Evolutionary conservation across 2,888 invertebrate species (phyloP).

Genomic region (Phalera bucephala): DNA sequence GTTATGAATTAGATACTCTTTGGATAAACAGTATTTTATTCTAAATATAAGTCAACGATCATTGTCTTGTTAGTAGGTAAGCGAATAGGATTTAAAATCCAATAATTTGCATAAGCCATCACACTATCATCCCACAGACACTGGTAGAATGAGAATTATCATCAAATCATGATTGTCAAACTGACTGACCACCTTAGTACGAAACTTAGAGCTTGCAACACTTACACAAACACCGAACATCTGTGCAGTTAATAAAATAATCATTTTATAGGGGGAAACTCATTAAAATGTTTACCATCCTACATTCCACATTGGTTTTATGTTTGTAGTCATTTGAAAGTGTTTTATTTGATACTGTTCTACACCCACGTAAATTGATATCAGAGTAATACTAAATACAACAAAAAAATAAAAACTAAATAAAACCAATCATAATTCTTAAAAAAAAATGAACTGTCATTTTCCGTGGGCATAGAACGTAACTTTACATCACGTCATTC

Average conservation of each 20-base stretch:
- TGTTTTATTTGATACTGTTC: slow-evolving; percentile 34
- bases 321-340: slow-evolving; percentile 34
- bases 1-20: slow-evolving; percentile 58
- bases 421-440: too few relatives aligned
- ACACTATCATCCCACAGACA: slow-evolving; percentile 57
- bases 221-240: slow-evolving; percentile 56
- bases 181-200: slow-evolving; percentile 61
- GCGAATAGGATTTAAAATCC: slow-evolving; percentile 37
- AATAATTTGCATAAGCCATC: slow-evolving; percentile 44
- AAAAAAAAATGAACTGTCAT: slow-evolving; percentile 7
- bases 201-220: slow-evolving; percentile 73
- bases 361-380: slow-evolving; percentile 24
- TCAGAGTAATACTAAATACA: background rate
- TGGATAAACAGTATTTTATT: slow-evolving; percentile 37
- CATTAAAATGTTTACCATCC: slow-evolving; percentile 46
- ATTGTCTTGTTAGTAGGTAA: slow-evolving; percentile 47
- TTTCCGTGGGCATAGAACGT: slow-evolving; percentile 63
- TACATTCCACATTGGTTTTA: slow-evolving; percentile 37
- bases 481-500: slow-evolving; percentile 64
- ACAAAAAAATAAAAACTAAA: too few relatives aligned
- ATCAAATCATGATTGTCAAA: slow-evolving; percentile 43
- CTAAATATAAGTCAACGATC: slow-evolving; percentile 23
- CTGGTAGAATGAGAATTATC: slow-evolving; percentile 35
- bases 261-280: slow-evolving; percentile 11
- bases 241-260: slow-evolving; percentile 22